Evolutionary conservation across 1,140 invertebrate species (phyloP).

Genomic region (Oscheius sp.): DNA sequence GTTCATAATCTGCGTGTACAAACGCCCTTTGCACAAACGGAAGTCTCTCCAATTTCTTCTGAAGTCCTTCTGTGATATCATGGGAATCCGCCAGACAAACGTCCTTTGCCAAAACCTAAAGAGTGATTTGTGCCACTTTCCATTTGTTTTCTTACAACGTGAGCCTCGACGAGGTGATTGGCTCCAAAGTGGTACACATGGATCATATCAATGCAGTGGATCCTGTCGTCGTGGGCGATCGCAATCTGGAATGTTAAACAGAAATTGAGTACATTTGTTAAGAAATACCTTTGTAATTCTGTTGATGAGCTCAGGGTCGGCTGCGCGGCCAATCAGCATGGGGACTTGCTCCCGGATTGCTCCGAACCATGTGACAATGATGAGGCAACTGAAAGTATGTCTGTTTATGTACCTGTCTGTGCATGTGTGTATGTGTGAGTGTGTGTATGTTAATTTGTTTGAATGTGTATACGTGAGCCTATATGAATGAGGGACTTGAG

Average conservation of each 20-base stretch:
- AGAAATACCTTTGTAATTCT: constrained; percentile 53
- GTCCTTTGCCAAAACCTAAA: constrained; percentile 46
- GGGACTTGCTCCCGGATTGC: constrained; percentile 55
- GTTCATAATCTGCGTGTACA: constrained; percentile 65
- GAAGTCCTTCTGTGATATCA: constrained; percentile 18
- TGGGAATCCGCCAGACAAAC: constrained; percentile 61
- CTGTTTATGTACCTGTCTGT: too few species aligned
- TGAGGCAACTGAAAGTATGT: constrained; percentile 31
- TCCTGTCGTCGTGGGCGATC: constrained; percentile 61
- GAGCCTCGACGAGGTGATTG: constrained; percentile 58
- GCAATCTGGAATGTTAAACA: constrained; percentile 45
- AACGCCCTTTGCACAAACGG: constrained; percentile 65
- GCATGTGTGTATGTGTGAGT: too few species aligned
- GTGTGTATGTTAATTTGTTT: too few species aligned
- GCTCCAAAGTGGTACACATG: constrained; percentile 65
- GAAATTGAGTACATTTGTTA: background rate
- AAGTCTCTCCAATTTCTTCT: constrained; percentile 61
- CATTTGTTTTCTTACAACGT: constrained; percentile 44
- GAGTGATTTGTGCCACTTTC: background rate
- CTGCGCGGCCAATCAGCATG: constrained; percentile 49
- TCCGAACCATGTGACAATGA: constrained; percentile 51
- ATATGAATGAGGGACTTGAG: background rate
- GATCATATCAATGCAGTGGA: constrained; percentile 64
- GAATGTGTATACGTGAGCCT: too few species aligned
- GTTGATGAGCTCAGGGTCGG: constrained; percentile 59